Evolutionary conservation across 2,113 vertebrate genomes (phyloP), one percentile per base, ranked within the genome.

Genomic region (Lagopus leucura): DNA sequence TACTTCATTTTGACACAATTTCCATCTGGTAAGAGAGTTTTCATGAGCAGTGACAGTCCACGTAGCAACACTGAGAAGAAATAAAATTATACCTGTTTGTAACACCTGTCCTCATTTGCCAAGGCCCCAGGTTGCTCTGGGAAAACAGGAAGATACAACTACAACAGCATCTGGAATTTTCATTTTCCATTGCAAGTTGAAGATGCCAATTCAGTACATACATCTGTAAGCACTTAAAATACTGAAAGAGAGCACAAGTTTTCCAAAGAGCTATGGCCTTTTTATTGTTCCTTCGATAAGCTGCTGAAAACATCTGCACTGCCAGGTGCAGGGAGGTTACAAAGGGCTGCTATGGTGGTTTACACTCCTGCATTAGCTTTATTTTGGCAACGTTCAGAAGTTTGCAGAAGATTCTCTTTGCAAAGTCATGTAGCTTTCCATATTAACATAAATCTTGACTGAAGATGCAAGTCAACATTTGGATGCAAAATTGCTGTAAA

Each of bases 91-190:
- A 83, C 61, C 72, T 77, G 58, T 91, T 94, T 96, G 48, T 91
- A 95, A 65, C n/a, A 43, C 30, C 12, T 63, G 55, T 88, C n/a
- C 38, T 93, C 30, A 65, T 82, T 66, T 91, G 86, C 91, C 43
- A 90, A 82, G 74, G 78, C 25, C 76, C 38, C 82, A 58, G 16
- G 65, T 76, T 81, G 14, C 57, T 95, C 48, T 78, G 20, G 45
- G 64, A 70, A 93, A 90, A 92, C 22, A 89, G 48, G 78, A 90
- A 86, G 88, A 96, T 82, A 54, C 90, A 97, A 96, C 96, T 97
- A 95, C 83, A 77, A 92, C 76, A 66, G 93, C 96, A 95, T 94
- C 93, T 97, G 96, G 75, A 94, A 66, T 94, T 95, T 94, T 96
- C 22, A 71, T 88, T 97, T 94, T 94, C 76, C 57, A 45, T 73